Percentiles rank a stretch among this genome's conserved stretches.
These are phyloP conservation scores for Polyploca ridens DNA, from an alignment of 2,888 invertebrate genomes.

Conservation along the genomic window DNA sequence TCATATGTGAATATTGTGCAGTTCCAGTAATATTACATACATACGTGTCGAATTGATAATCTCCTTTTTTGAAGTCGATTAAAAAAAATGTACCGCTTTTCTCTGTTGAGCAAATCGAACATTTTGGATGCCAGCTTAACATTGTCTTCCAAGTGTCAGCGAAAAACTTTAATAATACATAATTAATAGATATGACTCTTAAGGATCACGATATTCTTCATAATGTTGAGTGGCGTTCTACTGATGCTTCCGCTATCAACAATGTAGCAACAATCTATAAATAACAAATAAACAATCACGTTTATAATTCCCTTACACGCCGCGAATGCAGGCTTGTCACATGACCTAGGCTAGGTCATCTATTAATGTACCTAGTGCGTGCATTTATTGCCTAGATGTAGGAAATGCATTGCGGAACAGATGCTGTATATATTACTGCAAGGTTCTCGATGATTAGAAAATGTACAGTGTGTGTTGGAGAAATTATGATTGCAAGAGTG, in stretches of 20 bases:
- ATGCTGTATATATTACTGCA: neutral
- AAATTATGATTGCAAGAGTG: neutral
- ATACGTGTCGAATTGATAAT: too few species aligned
- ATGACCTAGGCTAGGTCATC: conserved; percentile 7
- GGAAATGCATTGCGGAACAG: conserved; percentile 2
- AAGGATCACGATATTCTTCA: too few species aligned
- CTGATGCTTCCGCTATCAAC: neutral
- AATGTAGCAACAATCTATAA: neutral
- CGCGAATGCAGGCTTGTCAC: neutral
- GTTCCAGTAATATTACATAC: too few species aligned
- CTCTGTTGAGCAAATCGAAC: too few species aligned
- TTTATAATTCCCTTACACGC: neutral
- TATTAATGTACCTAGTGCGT: conserved; percentile 1
- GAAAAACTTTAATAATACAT: too few species aligned
- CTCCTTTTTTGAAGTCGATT: too few species aligned
- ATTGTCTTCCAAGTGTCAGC: too few species aligned
- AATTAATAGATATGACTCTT: too few species aligned
- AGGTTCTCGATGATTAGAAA: neutral
- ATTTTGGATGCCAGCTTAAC: too few species aligned
- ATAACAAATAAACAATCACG: neutral
- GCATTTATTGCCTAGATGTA: conserved; percentile 5
- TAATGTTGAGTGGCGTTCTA: too few species aligned
- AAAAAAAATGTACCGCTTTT: too few species aligned
- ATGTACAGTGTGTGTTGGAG: neutral
- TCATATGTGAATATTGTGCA: too few species aligned